These are phyloP conservation scores for Pachycephus smyrnensis DNA, from an alignment of 2,888 invertebrate species.

Conservation along the genomic window DNA sequence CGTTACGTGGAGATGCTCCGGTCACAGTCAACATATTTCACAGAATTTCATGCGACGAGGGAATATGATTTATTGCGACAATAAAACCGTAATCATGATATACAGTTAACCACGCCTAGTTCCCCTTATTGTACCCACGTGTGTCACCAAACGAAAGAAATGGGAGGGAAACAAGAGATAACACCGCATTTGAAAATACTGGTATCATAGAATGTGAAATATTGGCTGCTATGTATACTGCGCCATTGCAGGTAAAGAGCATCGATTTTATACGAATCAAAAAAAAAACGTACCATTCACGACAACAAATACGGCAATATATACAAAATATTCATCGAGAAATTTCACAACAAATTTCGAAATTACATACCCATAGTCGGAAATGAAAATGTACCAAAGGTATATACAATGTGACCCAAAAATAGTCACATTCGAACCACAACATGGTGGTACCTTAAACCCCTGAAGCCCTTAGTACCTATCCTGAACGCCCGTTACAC, in stretches of 20 bases:
- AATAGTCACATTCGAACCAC: background rate
- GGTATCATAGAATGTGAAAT: background rate
- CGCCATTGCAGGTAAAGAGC: background rate
- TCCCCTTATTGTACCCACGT: background rate
- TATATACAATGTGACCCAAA: background rate
- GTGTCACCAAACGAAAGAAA: background rate
- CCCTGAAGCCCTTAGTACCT: background rate
- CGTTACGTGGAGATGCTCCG: background rate
- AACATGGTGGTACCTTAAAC: no score
- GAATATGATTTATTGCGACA: constrained; percentile 25
- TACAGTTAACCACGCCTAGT: constrained; percentile 19
- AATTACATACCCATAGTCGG: background rate
- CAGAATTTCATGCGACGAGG: background rate
- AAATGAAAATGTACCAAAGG: background rate
- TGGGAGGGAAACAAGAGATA: background rate
- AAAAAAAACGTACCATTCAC: no score
- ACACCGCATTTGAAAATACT: background rate
- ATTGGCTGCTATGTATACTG: background rate
- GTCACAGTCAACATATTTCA: background rate
- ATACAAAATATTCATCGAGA: no score
- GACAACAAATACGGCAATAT: no score
- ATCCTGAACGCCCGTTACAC: background rate
- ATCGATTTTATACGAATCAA: background rate
- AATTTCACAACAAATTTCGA: background rate
- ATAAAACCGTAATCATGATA: constrained; percentile 26